Evolutionary conservation across 2,888 invertebrate genomes (phyloP).

Genomic region (Physocephala rufipes): DNA sequence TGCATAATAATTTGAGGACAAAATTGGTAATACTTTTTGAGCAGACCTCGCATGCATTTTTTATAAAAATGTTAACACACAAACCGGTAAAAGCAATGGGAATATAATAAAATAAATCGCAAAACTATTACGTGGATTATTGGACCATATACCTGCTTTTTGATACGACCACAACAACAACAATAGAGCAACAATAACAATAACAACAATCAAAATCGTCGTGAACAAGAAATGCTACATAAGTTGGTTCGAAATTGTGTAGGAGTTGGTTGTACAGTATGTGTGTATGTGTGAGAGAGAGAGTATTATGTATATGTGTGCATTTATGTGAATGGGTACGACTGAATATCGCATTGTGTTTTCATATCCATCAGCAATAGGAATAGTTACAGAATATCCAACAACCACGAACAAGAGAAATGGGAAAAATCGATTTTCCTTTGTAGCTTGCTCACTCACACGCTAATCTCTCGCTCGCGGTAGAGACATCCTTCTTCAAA

Average conservation of each 20-base stretch:
- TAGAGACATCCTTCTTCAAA: no score
- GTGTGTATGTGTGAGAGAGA: neutral
- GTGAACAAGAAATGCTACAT: neutral
- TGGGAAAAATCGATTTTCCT: conserved; percentile 37
- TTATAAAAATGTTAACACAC: neutral
- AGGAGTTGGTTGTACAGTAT: conserved; percentile 26
- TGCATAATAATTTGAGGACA: no score
- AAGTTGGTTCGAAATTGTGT: neutral
- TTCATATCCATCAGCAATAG: conserved; percentile 28
- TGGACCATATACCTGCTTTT: neutral
- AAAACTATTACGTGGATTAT: conserved; percentile 1
- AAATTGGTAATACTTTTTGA: no score
- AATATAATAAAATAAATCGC: conserved; percentile 27
- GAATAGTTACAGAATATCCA: conserved; percentile 28
- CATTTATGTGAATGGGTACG: no score
- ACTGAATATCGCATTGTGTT: no score
- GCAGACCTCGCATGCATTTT: no score
- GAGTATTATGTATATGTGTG: no score
- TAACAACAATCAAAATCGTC: conserved; percentile 16
- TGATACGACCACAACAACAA: conserved; percentile 14
- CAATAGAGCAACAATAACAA: conserved; percentile 17
- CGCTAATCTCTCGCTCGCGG: neutral
- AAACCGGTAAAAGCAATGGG: conserved; percentile 10
- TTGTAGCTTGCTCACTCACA: neutral
- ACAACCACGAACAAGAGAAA: no score